Percentiles rank a stretch among this genome's conserved stretches.
Conservation (phyloP, 2,888 invertebrate species). For the Caenorhabditis becei region DNA sequence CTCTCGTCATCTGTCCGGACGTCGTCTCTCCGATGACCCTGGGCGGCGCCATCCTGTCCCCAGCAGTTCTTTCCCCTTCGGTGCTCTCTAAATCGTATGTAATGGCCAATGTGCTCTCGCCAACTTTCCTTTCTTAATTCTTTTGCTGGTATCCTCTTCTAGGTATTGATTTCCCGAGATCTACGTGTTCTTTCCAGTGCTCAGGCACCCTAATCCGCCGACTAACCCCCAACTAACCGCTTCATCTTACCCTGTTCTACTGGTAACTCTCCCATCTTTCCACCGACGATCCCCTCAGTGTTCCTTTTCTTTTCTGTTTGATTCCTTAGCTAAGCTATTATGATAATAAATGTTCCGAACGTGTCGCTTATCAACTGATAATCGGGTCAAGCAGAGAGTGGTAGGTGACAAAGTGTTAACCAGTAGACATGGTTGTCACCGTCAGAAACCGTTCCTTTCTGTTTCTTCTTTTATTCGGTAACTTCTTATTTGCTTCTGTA, state of each 20-base stretch:
- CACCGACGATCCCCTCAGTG: constrained; percentile 28
- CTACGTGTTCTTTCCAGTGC: constrained; percentile 27
- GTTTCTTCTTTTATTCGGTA: neutral
- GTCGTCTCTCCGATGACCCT: constrained; percentile 69
- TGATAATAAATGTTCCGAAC: constrained; percentile 15
- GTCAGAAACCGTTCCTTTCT: constrained; percentile 7
- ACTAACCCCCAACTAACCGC: constrained; percentile 5
- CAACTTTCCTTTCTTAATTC: constrained; percentile 69
- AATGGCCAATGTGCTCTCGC: constrained; percentile 77
- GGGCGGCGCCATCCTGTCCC: constrained; percentile 77
- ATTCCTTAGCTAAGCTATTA: constrained; percentile 33
- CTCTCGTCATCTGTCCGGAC: constrained; percentile 66
- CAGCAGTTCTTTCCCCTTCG: constrained; percentile 76
- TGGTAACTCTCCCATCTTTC: neutral
- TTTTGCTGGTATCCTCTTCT: constrained; percentile 1
- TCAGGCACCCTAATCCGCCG: constrained; percentile 17
- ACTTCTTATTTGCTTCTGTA: neutral
- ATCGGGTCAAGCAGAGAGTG: constrained; percentile 5
- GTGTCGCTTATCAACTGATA: neutral
- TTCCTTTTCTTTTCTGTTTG: neutral
- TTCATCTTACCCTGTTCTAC: neutral
- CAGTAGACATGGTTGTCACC: neutral
- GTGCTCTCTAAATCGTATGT: constrained; percentile 74
- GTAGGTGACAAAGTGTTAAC: constrained; percentile 13
- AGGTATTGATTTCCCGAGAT: constrained; percentile 16